Evolutionary conservation across 2,797 vertebrate species (phyloP).

Genomic region (Loris lydekkerianus): DNA sequence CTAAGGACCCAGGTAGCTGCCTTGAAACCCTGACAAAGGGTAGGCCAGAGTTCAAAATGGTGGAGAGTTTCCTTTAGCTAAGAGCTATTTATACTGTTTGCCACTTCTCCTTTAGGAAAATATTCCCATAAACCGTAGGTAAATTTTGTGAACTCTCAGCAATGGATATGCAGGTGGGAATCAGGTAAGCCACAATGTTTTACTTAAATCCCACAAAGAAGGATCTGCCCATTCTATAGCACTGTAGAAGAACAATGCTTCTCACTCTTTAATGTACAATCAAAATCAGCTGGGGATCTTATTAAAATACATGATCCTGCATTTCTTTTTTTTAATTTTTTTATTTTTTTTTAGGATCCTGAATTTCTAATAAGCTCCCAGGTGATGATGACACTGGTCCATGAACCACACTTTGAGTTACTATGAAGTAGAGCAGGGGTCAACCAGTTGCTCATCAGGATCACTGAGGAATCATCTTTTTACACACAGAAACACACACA

Average conservation of each 20-base stretch:
- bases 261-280: background rate
- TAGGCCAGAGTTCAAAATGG: conserved; percentile 49
- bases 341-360: background rate
- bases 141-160: conserved; percentile 53
- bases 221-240: background rate
- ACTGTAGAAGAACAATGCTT: background rate
- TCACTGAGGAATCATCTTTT: conserved; percentile 54
- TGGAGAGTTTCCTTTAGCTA: conserved; percentile 58
- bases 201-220: conserved; percentile 60
- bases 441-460: conserved; percentile 47
- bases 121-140: conserved; percentile 34
- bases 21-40: background rate
- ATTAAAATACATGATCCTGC: conserved; percentile 49
- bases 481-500: background rate
- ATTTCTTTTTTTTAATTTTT: background rate
- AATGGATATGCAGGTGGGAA: conserved; percentile 26
- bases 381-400: background rate
- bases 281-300: conserved; percentile 12
- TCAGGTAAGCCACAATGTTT: conserved; percentile 29
- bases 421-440: background rate
- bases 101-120: conserved; percentile 66
- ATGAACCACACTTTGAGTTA: conserved; percentile 2
- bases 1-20: too few species aligned
- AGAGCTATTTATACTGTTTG: conserved; percentile 47
- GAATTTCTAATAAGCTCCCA: conserved; percentile 48